phyloP scores from a whole-genome alignment of 2,113 vertebrate species.

The Aphelocoma coerulescens region DNA sequence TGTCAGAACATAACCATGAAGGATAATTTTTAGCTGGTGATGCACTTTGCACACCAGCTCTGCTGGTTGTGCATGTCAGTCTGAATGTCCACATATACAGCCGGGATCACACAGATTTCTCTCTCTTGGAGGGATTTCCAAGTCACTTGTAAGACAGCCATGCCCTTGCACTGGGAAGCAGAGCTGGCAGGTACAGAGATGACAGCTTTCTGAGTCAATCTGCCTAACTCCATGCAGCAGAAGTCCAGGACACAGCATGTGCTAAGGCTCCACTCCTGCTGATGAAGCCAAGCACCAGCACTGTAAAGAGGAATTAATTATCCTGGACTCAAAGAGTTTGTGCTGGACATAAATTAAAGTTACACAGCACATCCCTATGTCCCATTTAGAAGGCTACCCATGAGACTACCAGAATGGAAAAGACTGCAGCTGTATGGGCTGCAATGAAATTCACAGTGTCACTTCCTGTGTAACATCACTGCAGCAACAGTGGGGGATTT shows the following conservation, averaged over 20 bases:
- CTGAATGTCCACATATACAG: neutral
- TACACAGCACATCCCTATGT: neutral
- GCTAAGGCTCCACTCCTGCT: neutral
- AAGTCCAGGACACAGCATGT: rapidly evolving
- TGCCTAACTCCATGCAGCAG: neutral
- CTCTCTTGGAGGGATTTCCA: neutral
- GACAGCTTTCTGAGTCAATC: neutral
- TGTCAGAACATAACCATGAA: neutral
- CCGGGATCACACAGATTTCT: neutral
- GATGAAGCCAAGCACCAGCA: neutral
- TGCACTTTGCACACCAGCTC: neutral
- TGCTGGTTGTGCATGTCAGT: neutral
- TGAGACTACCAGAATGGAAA: neutral
- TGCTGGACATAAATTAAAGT: neutral
- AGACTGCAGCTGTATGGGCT: neutral
- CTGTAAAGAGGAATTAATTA: neutral
- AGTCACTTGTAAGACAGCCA: neutral
- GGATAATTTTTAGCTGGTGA: neutral
- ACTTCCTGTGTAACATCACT: neutral
- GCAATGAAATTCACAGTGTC: neutral
- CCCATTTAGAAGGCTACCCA: neutral
- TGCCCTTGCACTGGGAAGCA: neutral
- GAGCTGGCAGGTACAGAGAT: neutral
- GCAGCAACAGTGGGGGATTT: neutral
- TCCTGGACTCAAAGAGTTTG: neutral